phyloP scores from a whole-genome alignment of 2,797 vertebrate genomes.

The Myotis pilosus region DNA sequence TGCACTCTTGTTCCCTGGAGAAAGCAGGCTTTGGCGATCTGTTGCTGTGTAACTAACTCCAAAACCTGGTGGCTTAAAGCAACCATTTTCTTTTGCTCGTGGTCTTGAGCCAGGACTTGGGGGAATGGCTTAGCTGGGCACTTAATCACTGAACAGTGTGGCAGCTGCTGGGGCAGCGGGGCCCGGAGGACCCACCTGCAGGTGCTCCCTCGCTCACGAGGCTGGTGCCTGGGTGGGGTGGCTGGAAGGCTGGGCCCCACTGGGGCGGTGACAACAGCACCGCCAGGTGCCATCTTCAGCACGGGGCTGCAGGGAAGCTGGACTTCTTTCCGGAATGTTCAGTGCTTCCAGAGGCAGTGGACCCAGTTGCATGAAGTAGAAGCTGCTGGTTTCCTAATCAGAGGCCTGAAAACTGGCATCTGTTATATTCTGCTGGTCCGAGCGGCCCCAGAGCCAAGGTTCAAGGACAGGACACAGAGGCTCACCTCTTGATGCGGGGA shows the following conservation, averaged over 20 bases:
- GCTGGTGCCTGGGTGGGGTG: background rate
- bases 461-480: background rate
- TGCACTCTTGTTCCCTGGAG: background rate
- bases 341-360: background rate
- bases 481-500: background rate
- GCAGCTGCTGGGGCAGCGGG: background rate
- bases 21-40: background rate
- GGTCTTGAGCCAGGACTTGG: background rate
- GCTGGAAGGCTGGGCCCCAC: background rate
- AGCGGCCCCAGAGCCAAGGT: background rate
- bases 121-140: background rate
- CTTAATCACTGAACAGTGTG: background rate
- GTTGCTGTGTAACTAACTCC: background rate
- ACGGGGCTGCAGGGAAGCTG: background rate
- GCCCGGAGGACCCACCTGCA: background rate
- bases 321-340: background rate
- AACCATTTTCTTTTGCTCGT: background rate
- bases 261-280: accelerated
- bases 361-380: background rate
- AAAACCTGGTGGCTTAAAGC: background rate
- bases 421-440: background rate
- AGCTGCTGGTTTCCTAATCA: background rate
- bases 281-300: background rate
- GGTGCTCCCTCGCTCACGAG: background rate
- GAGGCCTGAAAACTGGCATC: background rate